Evolutionary conservation across 30 jellyfish, hydroid and myxozoan genomes (phyloP).

Genomic region (Chrysaora quinquecirrha): DNA sequence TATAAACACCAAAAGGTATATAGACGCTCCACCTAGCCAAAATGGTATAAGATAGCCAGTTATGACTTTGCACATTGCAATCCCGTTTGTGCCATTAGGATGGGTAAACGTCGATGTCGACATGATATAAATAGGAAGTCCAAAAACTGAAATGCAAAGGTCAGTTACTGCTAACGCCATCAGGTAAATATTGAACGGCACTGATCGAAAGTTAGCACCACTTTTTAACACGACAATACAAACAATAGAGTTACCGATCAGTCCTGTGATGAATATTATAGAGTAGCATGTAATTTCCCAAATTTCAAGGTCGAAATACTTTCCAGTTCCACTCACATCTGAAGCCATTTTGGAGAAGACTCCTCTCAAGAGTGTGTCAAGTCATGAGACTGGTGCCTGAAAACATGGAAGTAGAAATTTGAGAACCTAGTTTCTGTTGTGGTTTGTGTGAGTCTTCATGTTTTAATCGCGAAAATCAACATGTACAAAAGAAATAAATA

Average conservation of each 20-base stretch:
- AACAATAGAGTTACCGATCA: slow-evolving; percentile 68
- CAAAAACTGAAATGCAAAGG: slow-evolving; percentile 35
- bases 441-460: too few relatives aligned
- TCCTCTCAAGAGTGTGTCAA: too few relatives aligned
- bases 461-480: too few relatives aligned
- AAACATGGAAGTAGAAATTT: too few relatives aligned
- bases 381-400: too few relatives aligned
- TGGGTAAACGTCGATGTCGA: slow-evolving; percentile 68
- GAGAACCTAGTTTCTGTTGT: too few relatives aligned
- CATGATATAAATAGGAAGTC: slow-evolving; percentile 66
- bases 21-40: slow-evolving; percentile 78
- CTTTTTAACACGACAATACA: slow-evolving; percentile 50
- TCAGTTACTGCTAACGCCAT: slow-evolving; percentile 77
- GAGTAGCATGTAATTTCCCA: slow-evolving; percentile 84
- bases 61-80: slow-evolving; percentile 52
- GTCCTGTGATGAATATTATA: slow-evolving; percentile 55
- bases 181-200: slow-evolving; percentile 70
- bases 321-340: too few relatives aligned
- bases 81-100: slow-evolving; percentile 69
- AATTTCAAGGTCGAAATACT: too few relatives aligned
- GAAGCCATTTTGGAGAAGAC: too few relatives aligned
- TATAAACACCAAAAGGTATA: slow-evolving; percentile 67
- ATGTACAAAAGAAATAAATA: too few relatives aligned
- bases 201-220: slow-evolving; percentile 42
- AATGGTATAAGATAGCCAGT: slow-evolving; percentile 76